Evolutionary conservation across 53 echinoderm and acorn worm species (phyloP).

Genomic region (Henricia sp.): DNA sequence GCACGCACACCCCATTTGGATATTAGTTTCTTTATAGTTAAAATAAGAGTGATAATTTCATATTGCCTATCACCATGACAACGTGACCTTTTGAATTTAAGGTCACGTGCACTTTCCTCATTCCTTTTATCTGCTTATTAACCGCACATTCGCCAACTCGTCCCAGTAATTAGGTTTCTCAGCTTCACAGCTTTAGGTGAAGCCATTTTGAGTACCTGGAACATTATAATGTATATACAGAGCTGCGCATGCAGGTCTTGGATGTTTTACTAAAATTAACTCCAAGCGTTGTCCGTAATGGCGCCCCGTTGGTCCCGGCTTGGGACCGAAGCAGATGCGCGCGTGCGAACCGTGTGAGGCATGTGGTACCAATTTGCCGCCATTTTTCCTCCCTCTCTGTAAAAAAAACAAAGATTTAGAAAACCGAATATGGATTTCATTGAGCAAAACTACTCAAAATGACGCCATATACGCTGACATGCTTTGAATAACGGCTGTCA

Average conservation of each 20-base stretch:
- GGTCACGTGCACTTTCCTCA: constrained; percentile 38
- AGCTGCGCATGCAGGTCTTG: background rate
- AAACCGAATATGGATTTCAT: too few relatives aligned
- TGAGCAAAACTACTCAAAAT: too few relatives aligned
- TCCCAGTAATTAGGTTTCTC: constrained; percentile 23
- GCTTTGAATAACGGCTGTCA: too few relatives aligned
- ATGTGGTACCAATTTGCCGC: constrained; percentile 35
- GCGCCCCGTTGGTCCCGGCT: constrained; percentile 32
- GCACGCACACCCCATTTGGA: constrained; percentile 5
- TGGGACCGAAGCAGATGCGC: constrained; percentile 41
- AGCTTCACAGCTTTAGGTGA: constrained; percentile 7
- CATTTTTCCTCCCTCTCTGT: background rate
- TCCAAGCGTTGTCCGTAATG: constrained; percentile 34
- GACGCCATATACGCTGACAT: too few relatives aligned
- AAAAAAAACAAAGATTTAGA: too few relatives aligned
- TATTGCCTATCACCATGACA: background rate
- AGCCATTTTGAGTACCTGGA: background rate
- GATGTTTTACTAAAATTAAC: constrained; percentile 52
- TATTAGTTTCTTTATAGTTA: too few relatives aligned
- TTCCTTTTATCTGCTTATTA: background rate
- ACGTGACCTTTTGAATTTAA: background rate
- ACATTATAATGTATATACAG: too few relatives aligned
- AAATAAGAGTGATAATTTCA: background rate
- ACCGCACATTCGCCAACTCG: constrained; percentile 26
- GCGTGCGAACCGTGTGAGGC: constrained; percentile 32